Base-by-base conservation (phyloP, 2,113 vertebrate genomes). In the Chloebia gouldiae region DNA sequence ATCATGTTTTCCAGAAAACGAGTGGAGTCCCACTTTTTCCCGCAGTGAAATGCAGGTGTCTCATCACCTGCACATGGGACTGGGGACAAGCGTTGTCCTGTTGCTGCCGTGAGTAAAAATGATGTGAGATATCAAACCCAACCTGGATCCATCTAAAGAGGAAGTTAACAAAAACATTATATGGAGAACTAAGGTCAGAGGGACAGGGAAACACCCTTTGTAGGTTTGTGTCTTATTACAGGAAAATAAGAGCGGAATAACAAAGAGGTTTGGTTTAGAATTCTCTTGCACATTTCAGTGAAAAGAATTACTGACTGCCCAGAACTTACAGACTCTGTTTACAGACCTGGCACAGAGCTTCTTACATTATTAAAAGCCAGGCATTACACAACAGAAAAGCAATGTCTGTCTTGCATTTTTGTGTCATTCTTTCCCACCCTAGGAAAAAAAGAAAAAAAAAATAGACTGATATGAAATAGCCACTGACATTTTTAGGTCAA, bases 401-500 rank as follows among this genome's bases (percentile, higher is more conserved):
- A 70, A 64, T 14, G 59, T 44, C 61, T 90, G n/a, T 10, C 75
- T 31, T 53, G 53, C 39, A 49, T 86, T 85, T 76, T 47, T 71
- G 13, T 37, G 35, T 65, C 25, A n/a, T 12, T 2, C 15, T 4
- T 69, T 31, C 15, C 5, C 3, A 8, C 1, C 6, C 5, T 5
- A 30, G 61, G 11, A 2, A 50, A 30, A 40, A 40, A 40, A 65
- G 15, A 39, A 25, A 10, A 27, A 35, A n/a, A 37, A 19, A 23
- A 37, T 8, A 0, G 6, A 84, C 60, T 73, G 76, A 83, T 71
- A 57, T 40, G 59, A 90, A 89, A 96, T 64, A 76, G 7, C 6
- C 47, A 79, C 30, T 97, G 94, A 92, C 90, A 73, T 90, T 95
- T 96, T 92, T 85, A 95, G 93, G 96, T 90, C 94, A 95, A 65